Conservation (phyloP, 2,888 invertebrate genomes). For the Amphipyra tragopoginis region DNA sequence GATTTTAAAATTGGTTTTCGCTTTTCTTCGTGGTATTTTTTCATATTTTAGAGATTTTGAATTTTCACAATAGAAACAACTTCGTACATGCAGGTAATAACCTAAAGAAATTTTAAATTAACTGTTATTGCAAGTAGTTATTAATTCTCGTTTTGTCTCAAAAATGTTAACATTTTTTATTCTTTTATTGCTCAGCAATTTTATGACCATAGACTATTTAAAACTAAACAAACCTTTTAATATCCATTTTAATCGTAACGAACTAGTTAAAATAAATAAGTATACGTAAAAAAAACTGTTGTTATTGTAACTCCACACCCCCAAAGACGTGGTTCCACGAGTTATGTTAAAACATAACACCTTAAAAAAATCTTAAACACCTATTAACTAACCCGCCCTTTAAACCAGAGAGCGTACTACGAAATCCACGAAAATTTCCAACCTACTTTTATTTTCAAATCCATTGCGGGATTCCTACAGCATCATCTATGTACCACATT, state of each 20-base stretch:
- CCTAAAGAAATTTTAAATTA: too few species aligned
- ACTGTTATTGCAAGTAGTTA: not conserved
- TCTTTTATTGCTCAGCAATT: slow-evolving; percentile 14
- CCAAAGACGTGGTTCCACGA: slow-evolving; percentile 56
- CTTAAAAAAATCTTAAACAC: slow-evolving; percentile 71
- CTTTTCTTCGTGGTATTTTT: too few species aligned
- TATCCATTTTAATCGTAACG: slow-evolving; percentile 30
- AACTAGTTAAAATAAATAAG: slow-evolving; percentile 49
- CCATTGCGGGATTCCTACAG: slow-evolving; percentile 8
- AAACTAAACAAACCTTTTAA: slow-evolving; percentile 28
- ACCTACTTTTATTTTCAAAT: not conserved
- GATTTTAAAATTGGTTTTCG: too few species aligned
- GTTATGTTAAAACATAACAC: slow-evolving; percentile 54
- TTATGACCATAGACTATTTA: slow-evolving; percentile 23
- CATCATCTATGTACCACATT: rapidly evolving
- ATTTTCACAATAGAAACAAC: too few species aligned
- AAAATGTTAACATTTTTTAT: not conserved
- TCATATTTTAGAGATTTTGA: too few species aligned
- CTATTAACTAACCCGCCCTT: slow-evolving; percentile 67
- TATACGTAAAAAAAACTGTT: slow-evolving; percentile 29
- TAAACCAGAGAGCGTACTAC: slow-evolving; percentile 12
- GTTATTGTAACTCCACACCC: slow-evolving; percentile 43
- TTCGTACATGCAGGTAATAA: too few species aligned
- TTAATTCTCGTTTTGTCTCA: not conserved
- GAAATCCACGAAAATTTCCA: not conserved